Evolutionary conservation across 2,888 invertebrate species (phyloP), one percentile per base, ranked within the genome.

Genomic region (Oegoconia quadripuncta): DNA sequence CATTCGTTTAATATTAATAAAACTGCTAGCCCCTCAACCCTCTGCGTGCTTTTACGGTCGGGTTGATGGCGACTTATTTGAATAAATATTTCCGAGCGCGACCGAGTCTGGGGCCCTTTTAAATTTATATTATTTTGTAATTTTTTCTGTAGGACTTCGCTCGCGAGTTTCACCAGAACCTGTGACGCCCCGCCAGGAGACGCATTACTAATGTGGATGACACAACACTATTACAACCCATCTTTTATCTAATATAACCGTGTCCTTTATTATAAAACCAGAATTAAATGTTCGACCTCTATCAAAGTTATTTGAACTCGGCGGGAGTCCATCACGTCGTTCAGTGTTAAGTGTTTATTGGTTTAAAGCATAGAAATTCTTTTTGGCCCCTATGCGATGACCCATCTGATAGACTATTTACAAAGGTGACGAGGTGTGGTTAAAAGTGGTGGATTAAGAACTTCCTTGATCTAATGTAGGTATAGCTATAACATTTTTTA

Each of bases 1-100:
- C 79, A 75, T 84, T 81, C 81, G 74, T 84, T 86, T 80, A 83
- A 83, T 86, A 84, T 82, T 82, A 86, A 84, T 86, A 82, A 83
- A 84, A 81, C 68, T 73, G 74, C 75, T 76, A 70, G 75, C 74
- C 73, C 70, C 70, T 74, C 77, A 80, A 77, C 81, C 83, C 83
- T 81, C 69, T 59, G 71, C 74, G 72, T 73, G 68, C 75, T 79
- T 82, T 84, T 80, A 86, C 80, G 83, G 81, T 79, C 72, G 79
- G 78, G 60, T 82, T 81, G 76, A 80, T 81, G 75, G 80, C 74
- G 73, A 81, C 81, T 79, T 83, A 84, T 87, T 86, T 86, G 77
- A 87, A 86, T 86, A 83, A 84, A 86, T 84, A 82, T 82, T 79
- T 82, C 71, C 53, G 72, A 76, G 71, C 64, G 71, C 62, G 69